Evolutionary conservation across 2,888 invertebrate species (phyloP), one percentile per base, ranked within the genome.

Genomic region (Teinopalpus imperialis): DNA sequence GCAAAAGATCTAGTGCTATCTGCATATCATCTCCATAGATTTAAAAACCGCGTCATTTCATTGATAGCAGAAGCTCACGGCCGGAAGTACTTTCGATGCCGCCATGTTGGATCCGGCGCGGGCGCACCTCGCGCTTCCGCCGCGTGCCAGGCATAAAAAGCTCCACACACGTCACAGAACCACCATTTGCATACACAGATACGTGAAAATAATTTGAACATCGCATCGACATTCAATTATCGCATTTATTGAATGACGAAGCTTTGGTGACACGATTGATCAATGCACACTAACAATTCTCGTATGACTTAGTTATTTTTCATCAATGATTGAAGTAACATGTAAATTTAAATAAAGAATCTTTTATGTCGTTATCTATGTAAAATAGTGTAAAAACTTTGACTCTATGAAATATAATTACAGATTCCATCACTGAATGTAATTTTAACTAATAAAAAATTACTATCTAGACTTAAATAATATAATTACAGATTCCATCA

Each of bases 91-190:
- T 87, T 87, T 87, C 83, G 85, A 86, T 81, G 74, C 69, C 67
- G 88, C 87, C 86, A 87, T 87, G 63, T 81, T 86, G 86, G 82
- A 86, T 86, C 87, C 87, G 86, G 85, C 80, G 82, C 86, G 66
- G 66, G 81, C 86, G 77, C 85, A 80, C 79, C 81, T 75, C 79
- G 69, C 65, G 64, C 79, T 85, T 87, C 86, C 86, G 83, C 71
- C 79, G 82, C 81, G 82, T 86, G 82, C 83, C 75, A 77, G 66
- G 82, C 81, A 80, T 81, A 75, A 75, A 76, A 74, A 85, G 77
- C 83, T 83, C 74, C 65, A 74, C 68, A 78, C 74, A 71, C 77
- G 75, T 81, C 81, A 78, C 74, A 75, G 66, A 74, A 56, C 66
- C 69, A 58, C 71, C 74, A 81, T 83, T 82, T 81, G 78, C 83